Percentiles rank a stretch among this genome's conserved stretches.
Conservation (phyloP, 1,140 invertebrate genomes). For the Xylocopa sonorina region DNA sequence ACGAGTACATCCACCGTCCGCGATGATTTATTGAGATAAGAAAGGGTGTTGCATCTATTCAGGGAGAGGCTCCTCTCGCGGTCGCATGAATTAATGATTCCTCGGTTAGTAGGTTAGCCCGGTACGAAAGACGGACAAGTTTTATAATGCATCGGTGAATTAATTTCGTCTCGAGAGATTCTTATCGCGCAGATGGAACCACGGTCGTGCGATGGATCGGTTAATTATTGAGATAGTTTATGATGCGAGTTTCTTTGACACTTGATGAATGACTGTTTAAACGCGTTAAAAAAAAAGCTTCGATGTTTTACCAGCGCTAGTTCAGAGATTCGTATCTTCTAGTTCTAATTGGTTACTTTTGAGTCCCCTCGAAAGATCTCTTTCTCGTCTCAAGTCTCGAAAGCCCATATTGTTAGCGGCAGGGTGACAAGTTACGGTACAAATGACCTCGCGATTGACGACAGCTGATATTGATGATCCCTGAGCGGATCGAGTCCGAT, state of each 20-base stretch:
- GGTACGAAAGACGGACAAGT: neutral
- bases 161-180: too few species aligned
- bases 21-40: neutral
- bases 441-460: constrained; percentile 10
- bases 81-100: neutral
- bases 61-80: neutral
- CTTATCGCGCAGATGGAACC: too few species aligned
- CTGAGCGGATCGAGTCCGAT: neutral
- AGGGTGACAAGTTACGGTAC: constrained; percentile 5
- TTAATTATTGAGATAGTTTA: too few species aligned
- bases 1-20: neutral
- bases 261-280: too few species aligned
- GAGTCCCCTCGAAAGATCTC: too few species aligned
- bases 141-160: too few species aligned
- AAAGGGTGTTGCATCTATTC: neutral
- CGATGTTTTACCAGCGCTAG: too few species aligned
- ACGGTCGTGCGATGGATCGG: too few species aligned
- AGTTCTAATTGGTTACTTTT: too few species aligned
- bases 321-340: too few species aligned
- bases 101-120: neutral
- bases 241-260: too few species aligned
- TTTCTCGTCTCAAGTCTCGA: neutral
- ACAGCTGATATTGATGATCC: constrained; percentile 29
- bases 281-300: too few species aligned
- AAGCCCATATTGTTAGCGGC: neutral